Evolutionary conservation across 2,113 vertebrate species (phyloP), one percentile per base, ranked within the genome.

Genomic region (Phasianus colchicus): DNA sequence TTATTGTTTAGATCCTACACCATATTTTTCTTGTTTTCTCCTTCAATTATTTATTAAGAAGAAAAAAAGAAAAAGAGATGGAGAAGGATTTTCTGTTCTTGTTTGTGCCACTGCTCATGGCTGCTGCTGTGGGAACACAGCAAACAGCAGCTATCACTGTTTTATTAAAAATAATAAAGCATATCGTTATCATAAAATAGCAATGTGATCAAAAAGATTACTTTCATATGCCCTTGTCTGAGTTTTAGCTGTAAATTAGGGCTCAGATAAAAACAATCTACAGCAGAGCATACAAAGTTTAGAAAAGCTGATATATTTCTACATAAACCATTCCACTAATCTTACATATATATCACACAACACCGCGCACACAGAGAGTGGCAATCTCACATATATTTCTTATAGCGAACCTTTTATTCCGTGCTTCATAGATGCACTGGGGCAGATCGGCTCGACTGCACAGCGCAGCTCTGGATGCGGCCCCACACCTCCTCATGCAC

Each of bases 141-240:
- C 60, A 93, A 95, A 92, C 19, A 55, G 70, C 79, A 88, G 50
- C 91, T 80, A 78, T 80, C 73, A 55, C 78, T 92, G 70, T 86
- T 97, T 96, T 96, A 96, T 92, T 88, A 92, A 95, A 93, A 96
- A 92, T 94, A 94, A 95, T 96, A 91, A 96, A 97, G 91, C 82
- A 71, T 95, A 88, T 90, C 0, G 15, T 96, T 95, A 96, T 52
- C 83, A 89, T 95, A 94, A 96, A 96, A 92, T n/a, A 95, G 29
- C 83, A 78, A 67, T 27, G 50, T 57, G 89, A 92, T 90, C 89
- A 81, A 88, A 95, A 86, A 54, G 55, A 83, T 92, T 95, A 63
- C 76, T 90, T 74, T 80, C 70, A 58, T 70, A 48, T 86, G 78
- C 60, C 70, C 47, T 84, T 79, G 34, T 84, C 88, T 79, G 80